phyloP scores from a whole-genome alignment of 1,140 invertebrate genomes.

The Euura lappo region DNA sequence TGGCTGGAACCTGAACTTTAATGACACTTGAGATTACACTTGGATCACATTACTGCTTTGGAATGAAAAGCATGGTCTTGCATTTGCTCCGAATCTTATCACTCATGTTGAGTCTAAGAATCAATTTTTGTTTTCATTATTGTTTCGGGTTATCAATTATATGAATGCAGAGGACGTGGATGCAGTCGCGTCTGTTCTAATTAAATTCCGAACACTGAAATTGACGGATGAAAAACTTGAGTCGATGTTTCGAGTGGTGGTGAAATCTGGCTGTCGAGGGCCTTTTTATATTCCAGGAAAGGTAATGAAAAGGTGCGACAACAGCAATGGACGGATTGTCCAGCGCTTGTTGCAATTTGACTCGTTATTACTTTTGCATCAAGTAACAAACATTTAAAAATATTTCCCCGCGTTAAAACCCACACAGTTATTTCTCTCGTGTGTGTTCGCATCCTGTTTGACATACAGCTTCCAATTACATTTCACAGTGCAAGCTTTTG shows the following conservation, averaged over 20 bases:
- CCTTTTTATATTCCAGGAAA: too few relatives aligned
- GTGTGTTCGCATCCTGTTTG: background rate
- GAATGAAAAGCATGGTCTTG: background rate
- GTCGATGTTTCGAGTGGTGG: too few relatives aligned
- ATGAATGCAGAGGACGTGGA: too few relatives aligned
- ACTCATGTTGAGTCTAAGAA: too few relatives aligned
- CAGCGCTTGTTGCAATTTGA: background rate
- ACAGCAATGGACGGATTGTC: background rate
- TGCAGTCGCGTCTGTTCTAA: too few relatives aligned
- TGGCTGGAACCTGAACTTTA: background rate
- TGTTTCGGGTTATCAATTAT: too few relatives aligned
- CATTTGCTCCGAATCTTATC: background rate
- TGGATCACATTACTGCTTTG: background rate
- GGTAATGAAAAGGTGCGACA: too few relatives aligned
- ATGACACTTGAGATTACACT: background rate
- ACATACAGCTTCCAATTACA: conserved; percentile 1
- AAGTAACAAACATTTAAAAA: conserved; percentile 4
- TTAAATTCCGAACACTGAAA: too few relatives aligned
- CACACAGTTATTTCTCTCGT: background rate
- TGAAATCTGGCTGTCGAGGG: too few relatives aligned
- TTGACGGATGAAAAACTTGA: too few relatives aligned
- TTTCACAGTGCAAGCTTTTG: conserved; percentile 5
- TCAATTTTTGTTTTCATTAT: too few relatives aligned
- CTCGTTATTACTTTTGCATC: conserved; percentile 4
- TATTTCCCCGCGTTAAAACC: background rate